A percentile compares a stretch with the other conserved stretches of the same genome.
Conservation (phyloP, 2,888 invertebrate genomes). For the Pristionchus mayeri region DNA sequence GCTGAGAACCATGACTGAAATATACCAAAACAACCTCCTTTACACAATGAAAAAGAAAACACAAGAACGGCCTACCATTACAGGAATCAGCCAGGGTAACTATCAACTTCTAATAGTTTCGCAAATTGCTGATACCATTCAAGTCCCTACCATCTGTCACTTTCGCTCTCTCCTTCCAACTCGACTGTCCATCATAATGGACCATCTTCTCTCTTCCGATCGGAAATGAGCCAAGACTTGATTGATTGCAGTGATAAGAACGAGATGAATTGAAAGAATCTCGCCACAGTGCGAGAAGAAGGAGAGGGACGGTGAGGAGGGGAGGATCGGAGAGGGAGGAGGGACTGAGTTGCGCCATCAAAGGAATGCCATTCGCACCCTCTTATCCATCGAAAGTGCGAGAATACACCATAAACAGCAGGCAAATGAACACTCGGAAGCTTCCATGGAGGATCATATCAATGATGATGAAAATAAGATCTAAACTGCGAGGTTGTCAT, state of each 20-base stretch:
- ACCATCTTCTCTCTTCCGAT: slow-evolving; percentile 21
- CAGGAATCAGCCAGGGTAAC: neutral
- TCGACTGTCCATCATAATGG: slow-evolving; percentile 42
- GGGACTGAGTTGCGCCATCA: neutral
- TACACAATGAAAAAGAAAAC: neutral
- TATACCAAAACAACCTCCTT: neutral
- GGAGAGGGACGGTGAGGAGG: neutral
- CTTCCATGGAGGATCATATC: too few species aligned
- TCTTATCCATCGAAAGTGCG: slow-evolving; percentile 16
- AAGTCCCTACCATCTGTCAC: slow-evolving; percentile 35
- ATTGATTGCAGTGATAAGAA: slow-evolving; percentile 40
- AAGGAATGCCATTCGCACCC: slow-evolving; percentile 13
- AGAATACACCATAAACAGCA: neutral
- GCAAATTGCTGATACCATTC: neutral
- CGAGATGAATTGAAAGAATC: slow-evolving; percentile 7
- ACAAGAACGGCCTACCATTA: neutral
- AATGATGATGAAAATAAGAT: too few species aligned
- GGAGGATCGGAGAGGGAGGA: neutral
- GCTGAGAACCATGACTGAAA: neutral
- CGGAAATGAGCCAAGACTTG: slow-evolving; percentile 40
- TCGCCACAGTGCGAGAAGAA: neutral
- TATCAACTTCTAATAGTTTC: neutral
- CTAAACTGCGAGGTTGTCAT: too few species aligned
- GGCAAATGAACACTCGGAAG: neutral
- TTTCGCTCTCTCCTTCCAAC: neutral